Percentiles rank a stretch among this genome's conserved stretches.
phyloP scores from a whole-genome alignment of 2,113 vertebrate species.

The Gasterosteus aculeatus region DNA sequence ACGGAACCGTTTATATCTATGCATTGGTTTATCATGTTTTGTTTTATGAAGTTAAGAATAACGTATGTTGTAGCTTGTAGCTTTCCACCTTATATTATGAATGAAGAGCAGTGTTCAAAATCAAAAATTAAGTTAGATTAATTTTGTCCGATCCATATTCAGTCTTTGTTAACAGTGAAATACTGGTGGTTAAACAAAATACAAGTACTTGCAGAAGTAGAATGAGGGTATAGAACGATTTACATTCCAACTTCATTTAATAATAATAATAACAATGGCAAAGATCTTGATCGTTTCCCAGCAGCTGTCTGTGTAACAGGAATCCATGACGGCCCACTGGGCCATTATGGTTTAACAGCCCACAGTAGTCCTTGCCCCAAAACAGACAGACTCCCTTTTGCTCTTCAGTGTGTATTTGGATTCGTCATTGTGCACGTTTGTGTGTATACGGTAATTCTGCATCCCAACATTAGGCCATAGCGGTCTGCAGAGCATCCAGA shows the following conservation, averaged over 20 bases:
- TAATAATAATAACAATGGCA: slow-evolving; percentile 21
- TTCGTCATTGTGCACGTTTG: slow-evolving; percentile 5
- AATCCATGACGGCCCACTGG: slow-evolving; percentile 41
- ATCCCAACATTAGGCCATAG: slow-evolving; percentile 42
- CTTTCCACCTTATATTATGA: neutral
- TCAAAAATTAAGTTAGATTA: neutral
- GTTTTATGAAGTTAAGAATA: too few relatives aligned
- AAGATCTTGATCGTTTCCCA: slow-evolving; percentile 47
- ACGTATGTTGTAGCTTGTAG: too few relatives aligned
- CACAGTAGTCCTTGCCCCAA: slow-evolving; percentile 29
- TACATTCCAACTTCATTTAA: slow-evolving; percentile 20
- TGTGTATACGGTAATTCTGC: slow-evolving; percentile 26
- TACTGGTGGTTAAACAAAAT: slow-evolving; percentile 11
- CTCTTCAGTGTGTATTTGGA: slow-evolving; percentile 32
- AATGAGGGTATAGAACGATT: neutral
- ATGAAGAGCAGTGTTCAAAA: neutral
- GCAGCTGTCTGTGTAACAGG: slow-evolving; percentile 62
- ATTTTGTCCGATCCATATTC: slow-evolving; percentile 13
- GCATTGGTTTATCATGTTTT: neutral
- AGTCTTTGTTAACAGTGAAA: slow-evolving; percentile 22
- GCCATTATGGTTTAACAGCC: slow-evolving; percentile 46
- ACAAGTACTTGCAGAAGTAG: slow-evolving; percentile 1
- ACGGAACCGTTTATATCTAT: neutral
- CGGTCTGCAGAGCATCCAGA: slow-evolving; percentile 19
- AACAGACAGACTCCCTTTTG: slow-evolving; percentile 51